Evolutionary conservation across 2,797 vertebrate species (phyloP).

Genomic region (Schizopygopsis malacanthus): DNA sequence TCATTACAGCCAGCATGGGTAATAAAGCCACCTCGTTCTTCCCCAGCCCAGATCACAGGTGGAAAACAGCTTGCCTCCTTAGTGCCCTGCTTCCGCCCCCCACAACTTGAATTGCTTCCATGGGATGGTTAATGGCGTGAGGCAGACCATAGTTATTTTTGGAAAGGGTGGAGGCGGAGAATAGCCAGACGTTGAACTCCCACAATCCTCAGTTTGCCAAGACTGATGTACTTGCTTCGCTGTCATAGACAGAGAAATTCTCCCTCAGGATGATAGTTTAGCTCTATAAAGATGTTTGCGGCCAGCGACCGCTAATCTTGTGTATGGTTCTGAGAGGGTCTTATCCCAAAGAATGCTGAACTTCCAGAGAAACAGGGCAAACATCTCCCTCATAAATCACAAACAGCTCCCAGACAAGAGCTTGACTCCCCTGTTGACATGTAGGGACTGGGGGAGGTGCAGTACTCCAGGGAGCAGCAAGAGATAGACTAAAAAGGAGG

Average conservation of each 20-base stretch:
- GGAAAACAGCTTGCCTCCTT: conserved; percentile 61
- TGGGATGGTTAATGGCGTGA: conserved; percentile 56
- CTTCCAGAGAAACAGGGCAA: conserved; percentile 50
- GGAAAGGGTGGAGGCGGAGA: conserved; percentile 46
- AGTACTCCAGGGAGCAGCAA: conserved; percentile 40
- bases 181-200: conserved; percentile 58
- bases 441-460: conserved; percentile 48
- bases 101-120: conserved; percentile 50
- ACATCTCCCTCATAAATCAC: conserved; percentile 61
- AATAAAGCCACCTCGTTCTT: conserved; percentile 61
- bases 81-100: conserved; percentile 32
- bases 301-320: conserved; percentile 30
- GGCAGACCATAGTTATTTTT: conserved; percentile 61
- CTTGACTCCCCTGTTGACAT: conserved; percentile 57
- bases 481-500: conserved; percentile 37
- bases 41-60: conserved; percentile 60
- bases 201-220: conserved; percentile 42
- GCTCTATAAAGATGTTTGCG: conserved; percentile 8
- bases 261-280: conserved; percentile 30
- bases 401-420: conserved; percentile 54
- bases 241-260: conserved; percentile 9
- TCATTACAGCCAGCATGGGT: conserved; percentile 61
- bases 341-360: conserved; percentile 52
- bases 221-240: conserved; percentile 44
- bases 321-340: conserved; percentile 37